Evolutionary conservation across 1,140 invertebrate genomes (phyloP).

Genomic region (Gonioctena quinquepunctata): DNA sequence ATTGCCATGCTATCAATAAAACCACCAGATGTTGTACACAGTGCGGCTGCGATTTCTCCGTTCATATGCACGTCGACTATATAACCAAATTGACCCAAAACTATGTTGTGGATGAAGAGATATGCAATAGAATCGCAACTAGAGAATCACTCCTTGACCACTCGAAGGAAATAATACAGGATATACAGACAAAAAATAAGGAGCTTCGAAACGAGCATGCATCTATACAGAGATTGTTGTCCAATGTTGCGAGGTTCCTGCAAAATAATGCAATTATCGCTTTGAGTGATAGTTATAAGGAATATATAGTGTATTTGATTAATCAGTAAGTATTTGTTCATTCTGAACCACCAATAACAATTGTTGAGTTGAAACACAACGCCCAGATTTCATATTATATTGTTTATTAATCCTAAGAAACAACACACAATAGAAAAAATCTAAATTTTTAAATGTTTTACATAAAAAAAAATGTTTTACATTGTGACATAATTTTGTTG

Average conservation of each 20-base stretch:
- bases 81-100: slow-evolving; percentile 30
- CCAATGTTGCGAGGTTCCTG: slow-evolving; percentile 38
- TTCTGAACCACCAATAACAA: no score
- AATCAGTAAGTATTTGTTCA: slow-evolving; percentile 32
- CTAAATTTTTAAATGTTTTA: no score
- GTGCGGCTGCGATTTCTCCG: slow-evolving; percentile 37
- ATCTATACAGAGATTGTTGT: slow-evolving; percentile 29
- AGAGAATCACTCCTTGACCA: slow-evolving; percentile 27
- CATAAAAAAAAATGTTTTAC: no score
- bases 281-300: slow-evolving; percentile 38
- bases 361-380: no score
- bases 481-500: no score
- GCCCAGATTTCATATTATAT: no score
- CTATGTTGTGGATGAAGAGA: slow-evolving; percentile 24
- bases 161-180: slow-evolving; percentile 21
- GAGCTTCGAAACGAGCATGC: slow-evolving; percentile 30
- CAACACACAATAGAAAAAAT: no score
- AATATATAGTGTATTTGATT: slow-evolving; percentile 39
- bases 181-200: slow-evolving; percentile 22
- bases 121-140: slow-evolving; percentile 28
- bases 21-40: slow-evolving; percentile 32
- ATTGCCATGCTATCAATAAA: slow-evolving; percentile 39
- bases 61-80: slow-evolving; percentile 48
- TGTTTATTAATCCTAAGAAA: no score
- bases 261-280: slow-evolving; percentile 39